Evolutionary conservation across 2,113 vertebrate species (phyloP).

Genomic region (Lontra canadensis): DNA sequence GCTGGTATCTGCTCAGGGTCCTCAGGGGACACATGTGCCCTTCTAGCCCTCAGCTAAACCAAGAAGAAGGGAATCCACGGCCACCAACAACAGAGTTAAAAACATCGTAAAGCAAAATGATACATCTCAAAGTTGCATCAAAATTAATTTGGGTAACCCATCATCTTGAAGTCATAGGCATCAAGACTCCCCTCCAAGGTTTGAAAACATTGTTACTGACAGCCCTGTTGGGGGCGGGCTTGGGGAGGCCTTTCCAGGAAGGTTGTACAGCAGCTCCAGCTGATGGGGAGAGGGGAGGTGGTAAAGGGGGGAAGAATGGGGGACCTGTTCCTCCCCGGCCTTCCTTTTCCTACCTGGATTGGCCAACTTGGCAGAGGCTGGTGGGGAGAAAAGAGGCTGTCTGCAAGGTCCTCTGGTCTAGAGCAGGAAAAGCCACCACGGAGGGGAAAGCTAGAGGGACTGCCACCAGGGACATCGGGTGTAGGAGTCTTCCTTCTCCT

Average conservation of each 20-base stretch:
- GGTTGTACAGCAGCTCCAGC: background rate
- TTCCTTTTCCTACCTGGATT: background rate
- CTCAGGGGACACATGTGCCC: background rate
- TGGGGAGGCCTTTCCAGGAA: background rate
- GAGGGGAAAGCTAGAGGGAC: background rate
- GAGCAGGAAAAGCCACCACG: background rate
- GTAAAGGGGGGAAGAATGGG: background rate
- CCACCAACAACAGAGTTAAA: background rate
- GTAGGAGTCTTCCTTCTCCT: background rate
- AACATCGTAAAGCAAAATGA: constrained; percentile 42
- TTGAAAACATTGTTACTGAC: background rate
- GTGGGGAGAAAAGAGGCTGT: background rate
- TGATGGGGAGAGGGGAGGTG: background rate
- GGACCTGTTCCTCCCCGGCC: background rate
- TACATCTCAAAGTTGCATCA: background rate
- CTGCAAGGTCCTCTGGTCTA: background rate
- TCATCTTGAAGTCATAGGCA: background rate
- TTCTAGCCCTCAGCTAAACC: background rate
- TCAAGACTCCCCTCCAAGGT: background rate
- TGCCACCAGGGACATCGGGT: background rate
- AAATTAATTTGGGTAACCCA: background rate
- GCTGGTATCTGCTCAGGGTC: background rate
- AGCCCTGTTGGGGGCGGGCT: background rate
- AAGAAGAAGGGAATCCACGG: background rate
- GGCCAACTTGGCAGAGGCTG: background rate